Evolutionary conservation across 2,113 vertebrate genomes (phyloP).

Genomic region (Megatriorchis doriae): DNA sequence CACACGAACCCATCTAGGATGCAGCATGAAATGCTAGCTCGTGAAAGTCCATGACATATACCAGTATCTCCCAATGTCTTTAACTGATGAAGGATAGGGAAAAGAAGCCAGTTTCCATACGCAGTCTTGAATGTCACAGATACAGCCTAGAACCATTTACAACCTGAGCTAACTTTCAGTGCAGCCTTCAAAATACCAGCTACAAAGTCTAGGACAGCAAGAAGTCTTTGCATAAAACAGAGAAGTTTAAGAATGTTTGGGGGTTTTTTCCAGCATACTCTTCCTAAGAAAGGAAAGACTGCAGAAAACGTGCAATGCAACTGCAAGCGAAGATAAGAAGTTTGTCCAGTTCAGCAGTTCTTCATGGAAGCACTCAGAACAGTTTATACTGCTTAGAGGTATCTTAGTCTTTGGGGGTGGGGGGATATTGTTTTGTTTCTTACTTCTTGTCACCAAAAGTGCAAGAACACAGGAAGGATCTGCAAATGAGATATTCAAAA

Average conservation of each 20-base stretch:
- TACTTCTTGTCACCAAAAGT: not conserved
- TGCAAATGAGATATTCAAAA: too few relatives aligned
- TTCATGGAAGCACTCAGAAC: not conserved
- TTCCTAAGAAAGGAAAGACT: not conserved
- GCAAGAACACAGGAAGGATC: not conserved
- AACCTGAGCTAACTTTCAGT: not conserved
- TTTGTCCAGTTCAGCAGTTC: not conserved
- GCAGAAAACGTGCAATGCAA: not conserved
- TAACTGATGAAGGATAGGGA: not conserved
- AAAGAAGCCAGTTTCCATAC: not conserved
- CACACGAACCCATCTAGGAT: not conserved
- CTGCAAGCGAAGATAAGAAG: not conserved
- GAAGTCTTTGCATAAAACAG: not conserved
- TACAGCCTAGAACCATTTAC: not conserved
- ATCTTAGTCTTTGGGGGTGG: not conserved
- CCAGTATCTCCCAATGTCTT: not conserved
- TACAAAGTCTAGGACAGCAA: not conserved
- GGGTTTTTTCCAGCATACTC: not conserved
- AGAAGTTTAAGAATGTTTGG: not conserved
- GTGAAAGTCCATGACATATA: accelerated
- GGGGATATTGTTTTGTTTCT: not conserved
- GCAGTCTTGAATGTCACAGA: too few relatives aligned
- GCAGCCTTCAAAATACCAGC: not conserved
- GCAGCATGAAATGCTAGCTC: not conserved
- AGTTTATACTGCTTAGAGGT: not conserved